A percentile compares a stretch with the other conserved stretches of the same genome.
phyloP scores from a whole-genome alignment of 2,797 vertebrate species.

The Tangara arthus region DNA sequence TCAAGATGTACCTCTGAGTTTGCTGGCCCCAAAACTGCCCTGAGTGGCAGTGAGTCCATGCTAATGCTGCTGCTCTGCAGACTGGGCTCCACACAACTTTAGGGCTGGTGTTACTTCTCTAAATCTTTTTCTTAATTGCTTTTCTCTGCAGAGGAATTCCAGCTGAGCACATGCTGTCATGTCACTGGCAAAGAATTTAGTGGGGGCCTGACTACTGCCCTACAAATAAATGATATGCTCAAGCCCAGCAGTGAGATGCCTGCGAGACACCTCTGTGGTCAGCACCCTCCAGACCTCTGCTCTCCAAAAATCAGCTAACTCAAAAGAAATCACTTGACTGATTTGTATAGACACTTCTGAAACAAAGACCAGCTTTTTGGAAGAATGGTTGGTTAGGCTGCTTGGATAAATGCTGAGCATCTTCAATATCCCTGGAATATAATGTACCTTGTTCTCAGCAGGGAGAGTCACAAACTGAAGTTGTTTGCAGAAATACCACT shows the following conservation, averaged over 20 bases:
- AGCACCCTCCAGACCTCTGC: background rate
- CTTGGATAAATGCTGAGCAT: background rate
- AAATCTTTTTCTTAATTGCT: background rate
- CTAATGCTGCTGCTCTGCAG: background rate
- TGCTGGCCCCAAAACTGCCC: background rate
- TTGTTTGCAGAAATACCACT: background rate
- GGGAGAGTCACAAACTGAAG: background rate
- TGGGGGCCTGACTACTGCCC: background rate
- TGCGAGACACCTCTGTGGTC: background rate
- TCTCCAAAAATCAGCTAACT: background rate
- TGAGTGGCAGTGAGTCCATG: background rate
- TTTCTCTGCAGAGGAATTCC: slow-evolving; percentile 1
- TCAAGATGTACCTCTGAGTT: background rate
- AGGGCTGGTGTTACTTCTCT: background rate
- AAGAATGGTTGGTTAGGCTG: background rate
- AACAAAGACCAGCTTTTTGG: background rate
- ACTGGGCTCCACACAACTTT: background rate
- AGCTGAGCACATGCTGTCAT: background rate
- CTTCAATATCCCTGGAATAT: background rate
- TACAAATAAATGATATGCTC: background rate
- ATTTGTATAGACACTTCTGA: background rate
- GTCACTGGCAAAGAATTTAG: background rate
- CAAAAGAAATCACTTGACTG: background rate
- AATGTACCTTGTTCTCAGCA: background rate
- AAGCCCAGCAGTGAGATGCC: background rate